phyloP scores from a whole-genome alignment of 2,888 invertebrate genomes.

The Dryobota labecula region DNA sequence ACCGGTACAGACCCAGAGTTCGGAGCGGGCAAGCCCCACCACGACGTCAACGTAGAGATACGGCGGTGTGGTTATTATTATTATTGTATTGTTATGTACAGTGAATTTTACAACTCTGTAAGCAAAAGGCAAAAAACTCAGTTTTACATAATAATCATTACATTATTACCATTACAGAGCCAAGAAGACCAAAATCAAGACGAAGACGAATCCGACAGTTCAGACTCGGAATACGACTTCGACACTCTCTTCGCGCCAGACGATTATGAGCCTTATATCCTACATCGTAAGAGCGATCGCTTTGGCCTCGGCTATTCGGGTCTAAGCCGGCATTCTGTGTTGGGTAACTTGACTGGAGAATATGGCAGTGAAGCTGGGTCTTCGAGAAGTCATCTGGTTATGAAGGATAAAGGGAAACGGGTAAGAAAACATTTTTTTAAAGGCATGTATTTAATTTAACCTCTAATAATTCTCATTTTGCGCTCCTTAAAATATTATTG shows the following conservation, averaged over 20 bases:
- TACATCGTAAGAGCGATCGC: constrained; percentile 94
- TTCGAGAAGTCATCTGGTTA: constrained; percentile 80
- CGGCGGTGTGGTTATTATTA: no score
- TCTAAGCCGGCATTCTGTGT: constrained; percentile 92
- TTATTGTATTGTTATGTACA: no score
- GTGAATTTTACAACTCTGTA: no score
- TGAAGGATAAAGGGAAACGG: constrained; percentile 87
- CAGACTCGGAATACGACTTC: constrained; percentile 89
- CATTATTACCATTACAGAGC: constrained; percentile 66
- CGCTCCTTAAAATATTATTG: neutral
- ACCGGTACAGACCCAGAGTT: no score
- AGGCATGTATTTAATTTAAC: neutral
- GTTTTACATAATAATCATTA: no score
- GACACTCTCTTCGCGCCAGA: constrained; percentile 94
- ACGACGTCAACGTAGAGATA: no score
- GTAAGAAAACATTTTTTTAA: constrained; percentile 72
- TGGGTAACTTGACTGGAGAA: constrained; percentile 83
- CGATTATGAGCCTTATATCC: constrained; percentile 94
- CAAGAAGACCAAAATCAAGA: constrained; percentile 65
- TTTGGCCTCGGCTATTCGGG: constrained; percentile 95
- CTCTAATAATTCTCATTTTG: neutral
- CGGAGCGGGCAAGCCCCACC: no score
- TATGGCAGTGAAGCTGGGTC: constrained; percentile 74
- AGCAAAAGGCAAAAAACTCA: no score
- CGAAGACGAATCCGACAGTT: constrained; percentile 67